These are phyloP conservation scores for Chauna torquata DNA, from an alignment of 2,113 vertebrate genomes.

Conservation along the genomic window DNA sequence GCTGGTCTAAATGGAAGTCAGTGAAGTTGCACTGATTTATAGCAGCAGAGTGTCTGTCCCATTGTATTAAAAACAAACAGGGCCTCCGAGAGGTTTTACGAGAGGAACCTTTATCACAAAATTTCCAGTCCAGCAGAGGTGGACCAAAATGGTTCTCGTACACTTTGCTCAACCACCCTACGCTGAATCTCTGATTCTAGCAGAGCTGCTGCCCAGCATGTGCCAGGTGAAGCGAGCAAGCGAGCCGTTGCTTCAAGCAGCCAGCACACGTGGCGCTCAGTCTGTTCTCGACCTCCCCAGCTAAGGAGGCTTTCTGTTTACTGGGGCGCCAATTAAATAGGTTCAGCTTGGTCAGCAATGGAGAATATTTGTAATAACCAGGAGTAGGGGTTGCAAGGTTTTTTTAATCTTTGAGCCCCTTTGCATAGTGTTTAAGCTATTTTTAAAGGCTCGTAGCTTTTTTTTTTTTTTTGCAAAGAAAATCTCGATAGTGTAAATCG, in stretches of 20 bases:
- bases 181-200: neutral
- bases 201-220: neutral
- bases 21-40: slow-evolving; percentile 44
- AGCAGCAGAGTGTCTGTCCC: neutral
- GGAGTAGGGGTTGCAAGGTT: neutral
- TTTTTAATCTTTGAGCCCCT: neutral
- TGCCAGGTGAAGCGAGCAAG: neutral
- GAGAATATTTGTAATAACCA: neutral
- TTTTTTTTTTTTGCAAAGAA: neutral
- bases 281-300: neutral
- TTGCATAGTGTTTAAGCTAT: neutral
- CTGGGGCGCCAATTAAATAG: neutral
- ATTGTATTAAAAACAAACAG: slow-evolving; percentile 45
- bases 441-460: neutral
- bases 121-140: neutral
- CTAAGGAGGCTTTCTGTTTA: neutral
- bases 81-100: neutral
- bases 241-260: neutral
- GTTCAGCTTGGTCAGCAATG: neutral
- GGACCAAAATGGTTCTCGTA: neutral
- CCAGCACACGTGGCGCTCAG: accelerated
- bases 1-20: neutral
- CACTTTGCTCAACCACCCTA: accelerated
- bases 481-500: neutral
- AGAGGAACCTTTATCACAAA: neutral